Evolutionary conservation across 2,113 vertebrate species (phyloP), one percentile per base, ranked within the genome.

Genomic region (Neotragus pygmaeus): DNA sequence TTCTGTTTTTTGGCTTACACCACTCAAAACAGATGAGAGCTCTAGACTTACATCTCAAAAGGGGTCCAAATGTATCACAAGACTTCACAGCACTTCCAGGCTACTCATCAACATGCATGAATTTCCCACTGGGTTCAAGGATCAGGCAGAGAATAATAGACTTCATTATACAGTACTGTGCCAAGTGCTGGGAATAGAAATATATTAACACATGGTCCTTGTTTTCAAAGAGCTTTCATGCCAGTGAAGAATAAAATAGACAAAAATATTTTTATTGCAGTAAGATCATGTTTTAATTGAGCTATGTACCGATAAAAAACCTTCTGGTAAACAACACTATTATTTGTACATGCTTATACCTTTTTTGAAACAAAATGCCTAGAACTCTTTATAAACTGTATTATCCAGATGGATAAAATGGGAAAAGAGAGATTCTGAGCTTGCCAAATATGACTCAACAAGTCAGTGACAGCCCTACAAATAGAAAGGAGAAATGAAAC

Each of bases 371-470:
- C 49, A 80, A 90, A 91, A 96, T 95, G 66, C 58, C 57, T 90
- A 93, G 55, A 90, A 43, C 33, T 96, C 66, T 85, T 90, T 82
- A 78, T 92, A 90, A 95, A 47, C 62, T 21, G 43, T 64, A 75
- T 92, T 90, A 85, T 90, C 75, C 83, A 94, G 77, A 95, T 87
- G 53, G 86, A 39, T 73, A 66, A 91, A 90, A 73, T 57, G 17
- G 28, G 36, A 47, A 75, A 84, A 62, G 45, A 93, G 81, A 96
- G 78, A 75, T 94, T 90, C 77, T 84, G 89, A 97, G 93, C 33
- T 93, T 97, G 88, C 64, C 94, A 96, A 95, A 66, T 80, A 86
- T 97, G 95, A 98, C 93, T 97, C 97, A 96, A 96, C 97, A 96
- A 95, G 91, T 94, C 86, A 93, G 47, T 83, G 96, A 75, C 90